Percentiles rank a stretch among this genome's conserved stretches.
These are phyloP conservation scores for Nematostella vectensis DNA, from an alignment of 92 coral and sea anemone genomes.

Conservation along the genomic window DNA sequence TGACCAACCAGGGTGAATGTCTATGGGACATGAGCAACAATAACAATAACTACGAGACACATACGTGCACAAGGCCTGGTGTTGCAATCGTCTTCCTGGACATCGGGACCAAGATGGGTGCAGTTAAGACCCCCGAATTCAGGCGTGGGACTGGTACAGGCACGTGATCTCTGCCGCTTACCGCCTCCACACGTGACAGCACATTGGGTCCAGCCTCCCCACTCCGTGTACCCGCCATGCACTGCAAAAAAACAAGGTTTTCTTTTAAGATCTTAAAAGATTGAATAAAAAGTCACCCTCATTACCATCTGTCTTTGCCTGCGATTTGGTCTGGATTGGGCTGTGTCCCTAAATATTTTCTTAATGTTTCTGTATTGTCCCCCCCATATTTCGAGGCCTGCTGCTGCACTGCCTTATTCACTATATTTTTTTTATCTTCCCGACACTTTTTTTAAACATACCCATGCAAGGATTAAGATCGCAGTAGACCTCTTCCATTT, in stretches of 20 bases:
- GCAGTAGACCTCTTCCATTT: slow-evolving; percentile 80
- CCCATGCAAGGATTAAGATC: slow-evolving; percentile 58
- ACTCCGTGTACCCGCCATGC: slow-evolving; percentile 74
- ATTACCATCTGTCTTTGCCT: background rate
- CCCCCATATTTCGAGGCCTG: too few relatives aligned
- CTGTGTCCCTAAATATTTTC: too few relatives aligned
- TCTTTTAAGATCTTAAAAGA: background rate
- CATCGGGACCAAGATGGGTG: slow-evolving; percentile 53
- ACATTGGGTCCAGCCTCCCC: slow-evolving; percentile 97
- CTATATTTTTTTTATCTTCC: too few relatives aligned
- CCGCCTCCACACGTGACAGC: slow-evolving; percentile 98
- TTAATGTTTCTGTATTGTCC: too few relatives aligned
- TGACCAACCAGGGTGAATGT: too few relatives aligned
- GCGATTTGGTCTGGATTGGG: background rate
- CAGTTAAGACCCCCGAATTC: slow-evolving; percentile 89
- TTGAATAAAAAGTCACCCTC: background rate
- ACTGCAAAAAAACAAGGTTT: slow-evolving; percentile 40
- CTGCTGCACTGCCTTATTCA: too few relatives aligned
- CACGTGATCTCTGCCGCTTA: slow-evolving; percentile 86
- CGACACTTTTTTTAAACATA: too few relatives aligned
- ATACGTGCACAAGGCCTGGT: slow-evolving; percentile 83
- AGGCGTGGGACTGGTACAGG: slow-evolving; percentile 89
- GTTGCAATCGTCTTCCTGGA: slow-evolving; percentile 73
- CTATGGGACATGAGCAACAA: too few relatives aligned
- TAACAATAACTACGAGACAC: too few relatives aligned